These are phyloP conservation scores for Dasypus novemcinctus DNA, from an alignment of 2,113 vertebrate species.

Conservation along the genomic window DNA sequence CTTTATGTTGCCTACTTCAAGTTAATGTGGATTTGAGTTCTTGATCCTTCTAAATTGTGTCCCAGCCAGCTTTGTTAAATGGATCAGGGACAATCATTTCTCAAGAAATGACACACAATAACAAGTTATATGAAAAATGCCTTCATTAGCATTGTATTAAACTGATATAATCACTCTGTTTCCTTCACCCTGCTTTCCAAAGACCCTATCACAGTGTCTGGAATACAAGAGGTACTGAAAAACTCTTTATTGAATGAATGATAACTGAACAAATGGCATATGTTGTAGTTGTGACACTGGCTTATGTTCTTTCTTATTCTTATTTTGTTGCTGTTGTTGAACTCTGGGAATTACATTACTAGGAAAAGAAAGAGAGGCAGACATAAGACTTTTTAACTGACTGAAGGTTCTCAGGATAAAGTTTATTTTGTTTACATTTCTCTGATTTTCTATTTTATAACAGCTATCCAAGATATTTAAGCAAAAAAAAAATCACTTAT, in stretches of 20 bases:
- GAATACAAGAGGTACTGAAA: background rate
- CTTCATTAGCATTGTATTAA: background rate
- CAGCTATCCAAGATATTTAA: background rate
- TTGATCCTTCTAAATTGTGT: background rate
- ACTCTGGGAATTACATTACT: background rate
- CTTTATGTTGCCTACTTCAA: background rate
- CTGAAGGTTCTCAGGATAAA: background rate
- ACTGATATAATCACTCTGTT: background rate
- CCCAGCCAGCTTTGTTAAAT: background rate
- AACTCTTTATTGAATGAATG: background rate
- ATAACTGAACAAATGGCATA: background rate
- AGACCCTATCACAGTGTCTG: background rate
- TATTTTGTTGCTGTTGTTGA: background rate
- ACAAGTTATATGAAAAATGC: background rate
- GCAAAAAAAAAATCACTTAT: background rate
- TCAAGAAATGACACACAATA: conserved; percentile 1
- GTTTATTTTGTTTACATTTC: background rate
- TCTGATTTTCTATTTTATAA: background rate
- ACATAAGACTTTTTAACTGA: background rate
- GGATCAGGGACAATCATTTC: background rate
- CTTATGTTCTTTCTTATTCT: background rate
- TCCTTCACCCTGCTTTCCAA: background rate
- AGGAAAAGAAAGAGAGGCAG: background rate
- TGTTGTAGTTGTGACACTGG: background rate
- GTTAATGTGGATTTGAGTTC: background rate